phyloP scores from a whole-genome alignment of 2,113 vertebrate species.

The Malurus alboscapulatus region DNA sequence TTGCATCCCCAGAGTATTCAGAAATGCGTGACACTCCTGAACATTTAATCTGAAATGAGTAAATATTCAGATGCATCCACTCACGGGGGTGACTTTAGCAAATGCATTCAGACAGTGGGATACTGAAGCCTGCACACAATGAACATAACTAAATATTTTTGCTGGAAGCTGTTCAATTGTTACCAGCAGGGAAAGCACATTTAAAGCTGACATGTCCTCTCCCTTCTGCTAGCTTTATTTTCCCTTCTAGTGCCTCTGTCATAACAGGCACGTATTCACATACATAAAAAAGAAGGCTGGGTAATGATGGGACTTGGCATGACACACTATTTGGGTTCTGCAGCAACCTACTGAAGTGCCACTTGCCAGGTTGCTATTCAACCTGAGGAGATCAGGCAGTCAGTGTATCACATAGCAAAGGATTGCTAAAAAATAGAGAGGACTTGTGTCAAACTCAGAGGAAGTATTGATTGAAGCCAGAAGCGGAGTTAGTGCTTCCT shows the following conservation, averaged over 20 bases:
- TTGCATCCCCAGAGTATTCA: neutral
- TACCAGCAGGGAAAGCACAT: neutral
- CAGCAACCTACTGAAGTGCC: conserved; percentile 46
- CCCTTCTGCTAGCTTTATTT: conserved; percentile 35
- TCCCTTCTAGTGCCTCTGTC: neutral
- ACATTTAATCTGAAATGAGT: neutral
- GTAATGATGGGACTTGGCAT: conserved; percentile 15
- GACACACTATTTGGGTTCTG: conserved; percentile 34
- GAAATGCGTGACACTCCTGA: neutral
- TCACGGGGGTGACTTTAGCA: neutral
- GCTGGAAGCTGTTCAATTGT: conserved; percentile 47
- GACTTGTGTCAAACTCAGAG: conserved; percentile 48
- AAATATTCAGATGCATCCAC: neutral
- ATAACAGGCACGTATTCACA: neutral
- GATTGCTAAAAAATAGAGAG: conserved; percentile 59
- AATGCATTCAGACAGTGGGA: neutral
- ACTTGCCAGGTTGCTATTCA: conserved; percentile 51
- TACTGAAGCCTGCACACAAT: neutral
- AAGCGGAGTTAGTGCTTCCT: conserved; percentile 46
- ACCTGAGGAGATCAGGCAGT: conserved; percentile 44
- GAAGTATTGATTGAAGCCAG: conserved; percentile 48
- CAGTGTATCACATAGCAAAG: conserved; percentile 1
- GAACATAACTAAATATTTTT: conserved; percentile 15
- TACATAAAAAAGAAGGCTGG: neutral
- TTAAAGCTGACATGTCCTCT: conserved; percentile 22